These are phyloP conservation scores for Solea senegalensis DNA, from an alignment of 2,113 vertebrate species.

Conservation along the genomic window DNA sequence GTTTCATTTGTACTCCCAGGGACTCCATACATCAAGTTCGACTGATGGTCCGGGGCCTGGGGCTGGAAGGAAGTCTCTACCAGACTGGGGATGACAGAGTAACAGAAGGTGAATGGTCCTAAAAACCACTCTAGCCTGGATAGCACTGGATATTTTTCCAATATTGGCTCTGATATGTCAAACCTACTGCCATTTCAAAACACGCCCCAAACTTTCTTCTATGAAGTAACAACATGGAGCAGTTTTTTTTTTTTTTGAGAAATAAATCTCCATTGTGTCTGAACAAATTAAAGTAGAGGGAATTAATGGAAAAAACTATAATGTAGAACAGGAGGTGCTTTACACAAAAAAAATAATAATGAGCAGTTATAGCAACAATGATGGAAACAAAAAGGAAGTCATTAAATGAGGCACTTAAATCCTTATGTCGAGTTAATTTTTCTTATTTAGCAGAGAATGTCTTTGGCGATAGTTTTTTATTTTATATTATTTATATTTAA, in stretches of 20 bases:
- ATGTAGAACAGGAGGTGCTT: no score
- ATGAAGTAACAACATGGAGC: conserved; percentile 34
- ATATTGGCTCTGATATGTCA: conserved; percentile 57
- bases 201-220: conserved; percentile 10
- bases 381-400: conserved; percentile 28
- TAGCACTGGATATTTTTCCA: conserved; percentile 54
- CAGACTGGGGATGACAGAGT: conserved; percentile 64
- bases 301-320: background rate
- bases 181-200: conserved; percentile 31
- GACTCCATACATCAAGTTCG: conserved; percentile 79
- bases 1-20: conserved; percentile 80
- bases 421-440: background rate
- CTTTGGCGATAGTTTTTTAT: background rate
- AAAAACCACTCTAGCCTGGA: conserved; percentile 58
- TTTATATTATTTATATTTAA: no score
- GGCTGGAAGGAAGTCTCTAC: no score
- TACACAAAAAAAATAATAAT: no score
- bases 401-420: conserved; percentile 47
- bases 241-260: background rate
- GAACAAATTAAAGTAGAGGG: conserved; percentile 8
- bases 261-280: conserved; percentile 17
- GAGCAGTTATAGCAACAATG: background rate
- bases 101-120: conserved; percentile 61
- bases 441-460: background rate
- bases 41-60: conserved; percentile 72